phyloP scores from a whole-genome alignment of 2,113 vertebrate species.

The Phyllopteryx taeniolatus region DNA sequence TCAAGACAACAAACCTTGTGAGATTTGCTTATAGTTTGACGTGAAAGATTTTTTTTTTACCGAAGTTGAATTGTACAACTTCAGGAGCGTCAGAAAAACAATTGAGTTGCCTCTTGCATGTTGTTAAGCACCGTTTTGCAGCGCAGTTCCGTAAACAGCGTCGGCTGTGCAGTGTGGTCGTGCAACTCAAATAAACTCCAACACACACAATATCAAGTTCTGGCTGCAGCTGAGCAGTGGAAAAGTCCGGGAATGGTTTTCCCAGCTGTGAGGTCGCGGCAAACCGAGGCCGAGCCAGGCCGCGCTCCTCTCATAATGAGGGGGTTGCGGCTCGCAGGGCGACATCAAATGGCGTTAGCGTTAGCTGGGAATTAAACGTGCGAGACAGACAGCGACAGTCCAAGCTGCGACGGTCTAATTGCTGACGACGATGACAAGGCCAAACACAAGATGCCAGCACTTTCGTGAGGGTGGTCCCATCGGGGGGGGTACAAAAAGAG shows the following conservation, averaged over 20 bases:
- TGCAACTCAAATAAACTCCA: conserved; percentile 16
- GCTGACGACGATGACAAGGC: conserved; percentile 22
- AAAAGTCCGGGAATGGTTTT: conserved; percentile 48
- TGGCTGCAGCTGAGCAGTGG: conserved; percentile 27
- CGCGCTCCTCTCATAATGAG: conserved; percentile 36
- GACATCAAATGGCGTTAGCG: conserved; percentile 44
- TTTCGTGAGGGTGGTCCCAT: conserved; percentile 62
- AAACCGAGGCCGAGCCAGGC: conserved; percentile 11
- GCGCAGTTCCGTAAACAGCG: neutral
- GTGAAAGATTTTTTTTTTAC: too few species aligned
- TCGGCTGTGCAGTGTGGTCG: conserved; percentile 16
- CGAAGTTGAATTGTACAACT: too few species aligned
- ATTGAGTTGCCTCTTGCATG: neutral
- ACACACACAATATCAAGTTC: conserved; percentile 20
- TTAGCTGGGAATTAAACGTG: conserved; percentile 46
- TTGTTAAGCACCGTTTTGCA: neutral
- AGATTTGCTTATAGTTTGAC: too few species aligned
- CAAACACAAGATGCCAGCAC: conserved; percentile 11
- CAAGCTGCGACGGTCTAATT: conserved; percentile 30
- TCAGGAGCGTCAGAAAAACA: neutral
- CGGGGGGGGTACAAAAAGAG: conserved; percentile 14
- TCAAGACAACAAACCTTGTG: too few species aligned
- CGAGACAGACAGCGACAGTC: conserved; percentile 19
- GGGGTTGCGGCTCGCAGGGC: conserved; percentile 30
- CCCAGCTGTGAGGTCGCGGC: conserved; percentile 45